Evolutionary conservation across 53 echinoderm and acorn worm species (phyloP), one percentile per base, ranked within the genome.

Genomic region (Holothuria leucospilota): DNA sequence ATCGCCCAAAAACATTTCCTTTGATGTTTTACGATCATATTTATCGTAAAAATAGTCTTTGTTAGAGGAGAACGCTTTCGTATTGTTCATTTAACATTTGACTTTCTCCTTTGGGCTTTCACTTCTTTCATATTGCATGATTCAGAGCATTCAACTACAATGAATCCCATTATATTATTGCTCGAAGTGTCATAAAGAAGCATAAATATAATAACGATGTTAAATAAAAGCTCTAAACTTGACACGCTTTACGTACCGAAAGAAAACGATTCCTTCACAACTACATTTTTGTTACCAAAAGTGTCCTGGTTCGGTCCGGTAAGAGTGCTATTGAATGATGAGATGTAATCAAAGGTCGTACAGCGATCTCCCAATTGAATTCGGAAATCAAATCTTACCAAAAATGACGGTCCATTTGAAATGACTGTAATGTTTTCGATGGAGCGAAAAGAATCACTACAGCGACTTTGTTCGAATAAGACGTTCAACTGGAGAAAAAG

Each of bases 291-390:
- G 20, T 72, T 72, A 11, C 72, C 72, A 72, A 72, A 72, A 6
- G 72, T 72, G 13, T 72, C 40, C 23, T 30, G 30, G 46, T 72
- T 72, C 23, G 39, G 40, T 41, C 72, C 72, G n/a, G 6, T 1
- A 49, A 72, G 72, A 18, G 39, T 23, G 21, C 12, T 39, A 13
- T 72, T 39, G 34, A 72, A 39, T 46, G 21, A 38, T 20, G 39
- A 41, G 39, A 72, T 46, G 40, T 72, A 72, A 46, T 72, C 72
- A 39, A 12, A 72, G 49, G 72, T 72, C 18, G 39, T 14, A 72
- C 72, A 72, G 39, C 72, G n/a, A 41, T 46, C 72, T 30, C 72
- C 72, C 23, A 42, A 20, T 0, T 41, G 72, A 18, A 39, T 39
- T 0, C 21, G 46, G 39, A 72, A 39, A 21, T 42, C 46, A 16